A percentile compares a stretch with the other conserved stretches of the same genome.
phyloP scores from a whole-genome alignment of 2,797 vertebrate genomes.

The Micromesistius poutassou region DNA sequence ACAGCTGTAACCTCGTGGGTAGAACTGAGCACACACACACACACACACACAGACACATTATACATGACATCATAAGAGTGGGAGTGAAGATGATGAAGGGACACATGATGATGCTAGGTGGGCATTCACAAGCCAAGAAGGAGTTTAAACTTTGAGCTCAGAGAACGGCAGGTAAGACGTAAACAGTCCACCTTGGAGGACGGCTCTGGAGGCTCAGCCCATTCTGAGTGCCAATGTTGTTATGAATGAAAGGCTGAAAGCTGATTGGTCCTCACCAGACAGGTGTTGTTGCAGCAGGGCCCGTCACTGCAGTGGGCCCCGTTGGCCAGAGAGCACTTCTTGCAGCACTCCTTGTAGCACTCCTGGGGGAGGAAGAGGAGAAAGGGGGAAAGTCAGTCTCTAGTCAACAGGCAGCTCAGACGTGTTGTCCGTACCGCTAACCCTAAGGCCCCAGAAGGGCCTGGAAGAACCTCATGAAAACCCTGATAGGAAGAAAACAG shows the following conservation, averaged over 20 bases:
- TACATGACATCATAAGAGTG: not conserved
- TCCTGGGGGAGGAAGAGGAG: slow-evolving; percentile 72
- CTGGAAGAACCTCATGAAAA: slow-evolving; percentile 9
- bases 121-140: too few relatives aligned
- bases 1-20: slow-evolving; percentile 88
- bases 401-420: too few relatives aligned
- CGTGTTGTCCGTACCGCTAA: not conserved
- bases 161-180: too few relatives aligned
- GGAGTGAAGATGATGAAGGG: not conserved
- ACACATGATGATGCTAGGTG: too few relatives aligned
- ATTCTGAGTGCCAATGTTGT: too few relatives aligned
- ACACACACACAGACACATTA: not conserved
- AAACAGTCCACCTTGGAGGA: too few relatives aligned
- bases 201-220: too few relatives aligned
- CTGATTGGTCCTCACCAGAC: slow-evolving; percentile 77
- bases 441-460: not conserved
- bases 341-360: slow-evolving; percentile 93
- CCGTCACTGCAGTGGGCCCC: slow-evolving; percentile 96
- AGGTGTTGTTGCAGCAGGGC: slow-evolving; percentile 94
- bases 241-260: not conserved
- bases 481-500: not conserved
- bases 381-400: not conserved
- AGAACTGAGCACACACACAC: slow-evolving; percentile 76
- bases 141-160: too few relatives aligned
- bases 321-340: slow-evolving; percentile 96